Evolutionary conservation across 2,888 invertebrate species (phyloP).

Genomic region (Beris morrisii): DNA sequence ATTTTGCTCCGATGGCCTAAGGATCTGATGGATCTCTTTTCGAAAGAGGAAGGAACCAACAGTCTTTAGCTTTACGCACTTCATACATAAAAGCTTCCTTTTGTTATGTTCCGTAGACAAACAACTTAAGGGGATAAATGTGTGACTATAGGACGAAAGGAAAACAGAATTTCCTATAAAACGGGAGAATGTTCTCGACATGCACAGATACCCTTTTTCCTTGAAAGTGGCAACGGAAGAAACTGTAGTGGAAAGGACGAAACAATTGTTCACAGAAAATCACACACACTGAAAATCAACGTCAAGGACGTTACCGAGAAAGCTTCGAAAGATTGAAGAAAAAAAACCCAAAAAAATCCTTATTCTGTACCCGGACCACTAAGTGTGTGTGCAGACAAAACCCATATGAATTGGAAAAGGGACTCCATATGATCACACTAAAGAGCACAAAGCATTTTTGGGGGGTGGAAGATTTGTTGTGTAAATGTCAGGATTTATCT

Average conservation of each 20-base stretch:
- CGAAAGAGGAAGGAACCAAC: conserved; percentile 7
- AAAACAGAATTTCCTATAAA: conserved; percentile 18
- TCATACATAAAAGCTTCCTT: conserved; percentile 19
- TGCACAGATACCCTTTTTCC: background rate
- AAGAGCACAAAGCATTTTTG: no score
- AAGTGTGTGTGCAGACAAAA: no score
- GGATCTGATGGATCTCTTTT: conserved; percentile 19
- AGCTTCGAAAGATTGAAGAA: no score
- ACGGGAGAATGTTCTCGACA: conserved; percentile 9
- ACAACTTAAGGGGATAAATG: conserved; percentile 29
- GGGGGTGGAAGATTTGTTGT: no score
- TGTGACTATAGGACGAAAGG: conserved; percentile 10
- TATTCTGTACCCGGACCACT: no score
- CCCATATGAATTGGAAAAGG: no score
- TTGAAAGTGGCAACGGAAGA: conserved; percentile 5
- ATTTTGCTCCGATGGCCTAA: background rate
- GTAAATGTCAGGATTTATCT: no score
- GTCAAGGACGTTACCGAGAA: conserved; percentile 10
- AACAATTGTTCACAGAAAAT: background rate
- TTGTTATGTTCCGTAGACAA: conserved; percentile 11
- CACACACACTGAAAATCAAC: conserved; percentile 1
- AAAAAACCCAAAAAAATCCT: no score
- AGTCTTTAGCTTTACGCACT: conserved; percentile 3
- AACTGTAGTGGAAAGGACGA: background rate
- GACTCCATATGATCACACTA: no score